A percentile compares a stretch with the other conserved stretches of the same genome.
Conservation (phyloP, 2,888 invertebrate genomes). For the Disparrhopalites patrizii region DNA sequence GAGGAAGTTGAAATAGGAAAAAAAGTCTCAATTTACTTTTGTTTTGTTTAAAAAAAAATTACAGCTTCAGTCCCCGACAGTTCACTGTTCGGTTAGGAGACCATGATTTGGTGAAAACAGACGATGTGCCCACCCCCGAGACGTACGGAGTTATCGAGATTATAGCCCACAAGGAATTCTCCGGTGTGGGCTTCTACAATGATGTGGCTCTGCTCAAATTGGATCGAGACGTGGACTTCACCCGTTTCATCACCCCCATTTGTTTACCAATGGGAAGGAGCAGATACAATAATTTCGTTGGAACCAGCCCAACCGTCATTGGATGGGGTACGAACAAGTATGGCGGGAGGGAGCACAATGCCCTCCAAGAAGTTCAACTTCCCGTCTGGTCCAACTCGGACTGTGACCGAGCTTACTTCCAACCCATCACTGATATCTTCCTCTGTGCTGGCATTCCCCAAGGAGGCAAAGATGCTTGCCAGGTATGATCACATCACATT, state of each 20-base stretch:
- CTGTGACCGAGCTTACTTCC: constrained; percentile 85
- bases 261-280: constrained; percentile 68
- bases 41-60: background rate
- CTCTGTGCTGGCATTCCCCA: constrained; percentile 83
- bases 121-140: constrained; percentile 81
- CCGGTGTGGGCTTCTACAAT: constrained; percentile 87
- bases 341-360: constrained; percentile 80
- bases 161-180: constrained; percentile 77
- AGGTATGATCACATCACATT: no score
- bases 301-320: constrained; percentile 76
- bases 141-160: constrained; percentile 58
- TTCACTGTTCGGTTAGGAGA: constrained; percentile 86
- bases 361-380: constrained; percentile 75
- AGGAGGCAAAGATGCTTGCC: constrained; percentile 90
- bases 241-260: constrained; percentile 80
- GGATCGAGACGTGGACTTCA: constrained; percentile 68
- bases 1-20: no score
- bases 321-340: constrained; percentile 68
- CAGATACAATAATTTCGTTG: constrained; percentile 63
- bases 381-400: constrained; percentile 88
- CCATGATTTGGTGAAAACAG: constrained; percentile 76
- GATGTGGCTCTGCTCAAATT: constrained; percentile 84
- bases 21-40: background rate
- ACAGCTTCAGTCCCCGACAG: constrained; percentile 79
- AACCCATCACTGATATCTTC: constrained; percentile 85